Base-by-base conservation (phyloP, 2,888 invertebrate genomes). In the Smittia sp. region DNA sequence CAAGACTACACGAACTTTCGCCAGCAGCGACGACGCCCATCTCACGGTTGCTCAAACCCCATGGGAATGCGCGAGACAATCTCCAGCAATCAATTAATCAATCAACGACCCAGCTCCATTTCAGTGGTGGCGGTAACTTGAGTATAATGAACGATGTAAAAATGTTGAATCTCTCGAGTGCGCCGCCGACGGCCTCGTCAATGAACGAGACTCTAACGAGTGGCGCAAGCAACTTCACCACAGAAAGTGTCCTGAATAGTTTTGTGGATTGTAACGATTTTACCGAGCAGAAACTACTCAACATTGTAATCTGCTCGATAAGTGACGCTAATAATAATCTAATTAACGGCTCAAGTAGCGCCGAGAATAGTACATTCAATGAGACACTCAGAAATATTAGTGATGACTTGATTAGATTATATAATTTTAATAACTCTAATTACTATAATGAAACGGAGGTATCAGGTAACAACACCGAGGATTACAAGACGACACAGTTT, bases 241-340 rank as follows among this genome's bases (percentile, higher is more conserved):
- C 27, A 46, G 11, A 52, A 6, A 18, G 58, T 72, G 62, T 38
- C 20, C n/a, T 67, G 24, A 72, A n/a, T 72, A 65, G 41, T 32
- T 46, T 73, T 32, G 73, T 73, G 22, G 73, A 73, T 46, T 73
- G 73, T 52, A 73, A 32, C 65, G 73, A 73, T 38, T 73, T 73
- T 25, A 46, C 73, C n/a, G 73, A 73, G 39, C 65, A 41, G 27
- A 73, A 73, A 63, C 62, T 73, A 20, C 25, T 73, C 9, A 73
- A 73, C 39, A 46, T 73, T 65, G 63, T 63, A 41, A 63, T 65
- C 39, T 73, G 73, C 62, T 46, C 65, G 18, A 65, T 63, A 6
- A 46, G 52, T 73, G 73, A 73, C 41, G 73, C 52, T 46, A 65
- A 65, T 73, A 73, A 41, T 73, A 65, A 73, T 65, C 6, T 63